These are phyloP conservation scores for Okapia johnstoni DNA, from an alignment of 2,113 vertebrate genomes.

Conservation along the genomic window DNA sequence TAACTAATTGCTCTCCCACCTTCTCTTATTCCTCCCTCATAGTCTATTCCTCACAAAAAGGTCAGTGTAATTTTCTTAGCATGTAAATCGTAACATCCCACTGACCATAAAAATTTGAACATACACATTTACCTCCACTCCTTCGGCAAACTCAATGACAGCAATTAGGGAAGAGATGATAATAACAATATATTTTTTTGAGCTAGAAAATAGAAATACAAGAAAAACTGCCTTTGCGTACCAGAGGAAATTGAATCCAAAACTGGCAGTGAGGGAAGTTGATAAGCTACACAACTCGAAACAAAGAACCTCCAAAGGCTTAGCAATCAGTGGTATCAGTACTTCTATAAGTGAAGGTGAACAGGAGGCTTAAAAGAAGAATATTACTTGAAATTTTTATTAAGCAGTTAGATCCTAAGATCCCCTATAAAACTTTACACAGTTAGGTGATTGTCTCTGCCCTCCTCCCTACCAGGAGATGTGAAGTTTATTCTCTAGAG, in stretches of 20 bases:
- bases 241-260: slow-evolving; percentile 20
- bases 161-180: neutral
- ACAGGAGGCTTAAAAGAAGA: slow-evolving; percentile 2
- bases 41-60: slow-evolving; percentile 16
- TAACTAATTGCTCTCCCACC: neutral
- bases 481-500: neutral
- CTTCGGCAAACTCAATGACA: neutral
- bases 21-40: neutral
- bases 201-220: slow-evolving; percentile 32
- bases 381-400: neutral
- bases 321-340: neutral
- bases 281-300: neutral
- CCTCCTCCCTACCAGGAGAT: neutral
- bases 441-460: neutral
- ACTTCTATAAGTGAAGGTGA: neutral
- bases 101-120: slow-evolving; percentile 25
- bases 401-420: neutral
- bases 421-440: neutral
- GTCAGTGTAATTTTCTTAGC: slow-evolving; percentile 25
- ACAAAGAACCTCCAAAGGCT: neutral
- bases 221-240: slow-evolving; percentile 8
- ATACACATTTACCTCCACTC: neutral
- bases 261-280: neutral
- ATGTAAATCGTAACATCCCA: slow-evolving; percentile 13
- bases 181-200: neutral